Percentiles rank a stretch among this genome's conserved stretches.
phyloP scores from a whole-genome alignment of 2,888 invertebrate species.

The Melanostoma mellinum region DNA sequence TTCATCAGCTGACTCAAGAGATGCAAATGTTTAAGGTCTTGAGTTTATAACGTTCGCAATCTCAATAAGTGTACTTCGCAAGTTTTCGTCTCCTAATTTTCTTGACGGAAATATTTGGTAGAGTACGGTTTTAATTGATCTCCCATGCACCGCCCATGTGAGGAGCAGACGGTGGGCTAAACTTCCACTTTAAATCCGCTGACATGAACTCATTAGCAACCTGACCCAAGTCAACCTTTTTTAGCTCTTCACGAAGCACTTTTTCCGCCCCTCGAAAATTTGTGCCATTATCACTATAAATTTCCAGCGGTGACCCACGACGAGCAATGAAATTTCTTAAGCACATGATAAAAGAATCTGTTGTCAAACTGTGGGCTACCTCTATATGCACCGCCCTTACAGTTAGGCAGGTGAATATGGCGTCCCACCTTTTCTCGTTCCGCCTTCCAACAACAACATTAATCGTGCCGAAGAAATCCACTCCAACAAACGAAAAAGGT shows the following conservation, averaged over 20 bases:
- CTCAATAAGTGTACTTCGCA: too few species aligned
- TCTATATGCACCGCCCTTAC: too few species aligned
- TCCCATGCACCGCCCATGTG: neutral
- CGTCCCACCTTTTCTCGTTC: slow-evolving; percentile 38
- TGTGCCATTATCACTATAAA: slow-evolving; percentile 16
- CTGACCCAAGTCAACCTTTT: neutral
- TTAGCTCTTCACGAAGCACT: slow-evolving; percentile 16
- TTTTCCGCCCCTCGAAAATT: neutral
- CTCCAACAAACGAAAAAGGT: slow-evolving; percentile 42
- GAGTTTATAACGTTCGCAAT: too few species aligned
- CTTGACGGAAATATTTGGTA: too few species aligned
- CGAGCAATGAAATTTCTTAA: neutral
- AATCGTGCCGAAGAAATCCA: slow-evolving; percentile 58
- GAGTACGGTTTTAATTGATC: too few species aligned
- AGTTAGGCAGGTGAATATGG: slow-evolving; percentile 41
- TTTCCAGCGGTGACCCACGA: neutral
- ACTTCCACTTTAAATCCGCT: slow-evolving; percentile 6
- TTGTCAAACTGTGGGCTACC: too few species aligned
- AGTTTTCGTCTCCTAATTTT: too few species aligned
- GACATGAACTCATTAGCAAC: slow-evolving; percentile 35
- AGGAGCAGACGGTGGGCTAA: slow-evolving; percentile 9
- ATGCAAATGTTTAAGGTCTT: too few species aligned
- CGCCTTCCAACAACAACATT: slow-evolving; percentile 33
- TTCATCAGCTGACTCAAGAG: too few species aligned
- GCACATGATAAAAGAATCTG: neutral